Conservation (phyloP, 2,888 invertebrate species). For the Acronicta alni region DNA sequence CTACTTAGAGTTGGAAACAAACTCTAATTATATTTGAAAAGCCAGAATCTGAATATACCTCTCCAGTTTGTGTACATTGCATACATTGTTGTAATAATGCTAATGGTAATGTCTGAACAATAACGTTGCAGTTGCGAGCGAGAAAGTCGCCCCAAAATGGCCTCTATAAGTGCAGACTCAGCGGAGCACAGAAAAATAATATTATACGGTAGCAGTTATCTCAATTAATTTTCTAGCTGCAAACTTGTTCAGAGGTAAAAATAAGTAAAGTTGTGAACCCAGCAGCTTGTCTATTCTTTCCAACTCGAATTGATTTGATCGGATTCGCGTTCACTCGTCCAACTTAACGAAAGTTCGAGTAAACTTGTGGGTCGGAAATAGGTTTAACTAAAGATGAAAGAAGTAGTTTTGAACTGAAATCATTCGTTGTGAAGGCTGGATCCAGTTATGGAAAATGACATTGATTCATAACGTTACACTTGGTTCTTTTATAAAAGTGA, state of each 20-base stretch:
- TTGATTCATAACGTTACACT: conserved; percentile 74
- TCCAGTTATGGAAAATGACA: conserved; percentile 74
- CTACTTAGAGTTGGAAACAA: not conserved
- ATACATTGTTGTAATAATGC: conserved; percentile 45
- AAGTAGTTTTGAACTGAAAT: conserved; percentile 78
- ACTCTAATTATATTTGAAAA: conserved; percentile 6
- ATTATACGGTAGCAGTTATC: conserved; percentile 46
- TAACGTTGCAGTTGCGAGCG: conserved; percentile 42
- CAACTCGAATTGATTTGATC: conserved; percentile 83
- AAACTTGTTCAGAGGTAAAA: conserved; percentile 65
- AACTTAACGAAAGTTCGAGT: conserved; percentile 76
- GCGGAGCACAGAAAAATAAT: conserved; percentile 26
- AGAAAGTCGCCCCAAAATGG: conserved; percentile 36
- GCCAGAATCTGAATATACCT: conserved; percentile 19
- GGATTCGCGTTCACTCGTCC: conserved; percentile 72
- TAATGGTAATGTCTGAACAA: conserved; percentile 52
- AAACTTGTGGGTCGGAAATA: conserved; percentile 79
- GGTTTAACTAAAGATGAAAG: conserved; percentile 79
- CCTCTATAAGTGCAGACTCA: conserved; percentile 36
- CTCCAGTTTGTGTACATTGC: conserved; percentile 25
- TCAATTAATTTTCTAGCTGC: conserved; percentile 65
- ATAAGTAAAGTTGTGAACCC: conserved; percentile 72
- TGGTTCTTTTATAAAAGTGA: conserved; percentile 50
- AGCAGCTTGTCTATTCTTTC: conserved; percentile 77
- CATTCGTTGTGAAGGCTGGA: conserved; percentile 75